Evolutionary conservation across 2,888 invertebrate genomes (phyloP).

Genomic region (Tromatobia lineatoria): DNA sequence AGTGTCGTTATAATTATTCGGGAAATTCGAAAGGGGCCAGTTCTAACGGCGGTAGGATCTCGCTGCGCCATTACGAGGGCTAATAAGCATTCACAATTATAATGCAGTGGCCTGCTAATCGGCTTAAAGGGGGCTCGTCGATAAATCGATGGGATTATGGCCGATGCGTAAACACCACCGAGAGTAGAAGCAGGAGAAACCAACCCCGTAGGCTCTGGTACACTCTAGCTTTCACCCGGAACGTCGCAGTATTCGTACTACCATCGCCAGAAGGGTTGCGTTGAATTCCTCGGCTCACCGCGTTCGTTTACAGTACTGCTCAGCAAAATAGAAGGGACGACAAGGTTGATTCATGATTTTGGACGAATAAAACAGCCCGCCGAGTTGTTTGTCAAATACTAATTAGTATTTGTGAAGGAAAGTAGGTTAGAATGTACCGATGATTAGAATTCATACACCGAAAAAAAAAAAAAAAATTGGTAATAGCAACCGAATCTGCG

Average conservation of each 20-base stretch:
- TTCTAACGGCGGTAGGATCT: constrained; percentile 40
- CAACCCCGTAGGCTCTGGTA: constrained; percentile 41
- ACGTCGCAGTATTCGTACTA: constrained; percentile 32
- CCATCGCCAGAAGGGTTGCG: constrained; percentile 7
- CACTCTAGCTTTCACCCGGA: constrained; percentile 35
- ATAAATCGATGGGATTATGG: constrained; percentile 79
- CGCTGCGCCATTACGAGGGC: constrained; percentile 64
- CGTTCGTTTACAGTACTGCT: constrained; percentile 61
- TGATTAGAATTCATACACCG: neutral
- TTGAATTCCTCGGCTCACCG: constrained; percentile 54
- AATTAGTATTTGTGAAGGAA: neutral
- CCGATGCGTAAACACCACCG: constrained; percentile 70
- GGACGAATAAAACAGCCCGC: constrained; percentile 27
- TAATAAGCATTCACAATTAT: constrained; percentile 78
- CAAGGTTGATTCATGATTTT: constrained; percentile 56
- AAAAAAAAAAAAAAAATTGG: too few species aligned
- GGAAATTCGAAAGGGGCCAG: neutral
- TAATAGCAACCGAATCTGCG: too few species aligned
- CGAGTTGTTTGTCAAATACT: neutral
- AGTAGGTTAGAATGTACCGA: neutral
- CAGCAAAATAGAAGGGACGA: constrained; percentile 14
- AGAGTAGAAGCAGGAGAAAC: constrained; percentile 50
- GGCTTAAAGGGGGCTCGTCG: constrained; percentile 73
- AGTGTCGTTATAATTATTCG: constrained; percentile 21
- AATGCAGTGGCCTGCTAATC: constrained; percentile 76